phyloP scores from a whole-genome alignment of 1,140 invertebrate genomes.

The Bombus superbus region DNA sequence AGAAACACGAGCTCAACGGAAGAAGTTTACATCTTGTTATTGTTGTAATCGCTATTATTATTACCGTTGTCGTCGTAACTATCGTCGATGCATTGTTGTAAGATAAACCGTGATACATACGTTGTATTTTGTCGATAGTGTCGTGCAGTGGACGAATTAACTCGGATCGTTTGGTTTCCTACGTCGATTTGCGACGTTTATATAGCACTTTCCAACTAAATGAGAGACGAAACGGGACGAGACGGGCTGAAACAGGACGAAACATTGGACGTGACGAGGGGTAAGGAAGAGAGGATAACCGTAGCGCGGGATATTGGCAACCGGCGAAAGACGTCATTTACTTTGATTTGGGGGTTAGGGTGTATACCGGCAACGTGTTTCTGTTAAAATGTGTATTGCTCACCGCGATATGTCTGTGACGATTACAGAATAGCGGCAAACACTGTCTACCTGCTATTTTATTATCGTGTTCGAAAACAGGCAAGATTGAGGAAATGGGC shows the following conservation, averaged over 20 bases:
- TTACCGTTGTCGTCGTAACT: background rate
- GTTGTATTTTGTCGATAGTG: slow-evolving; percentile 41
- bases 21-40: background rate
- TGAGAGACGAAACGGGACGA: background rate
- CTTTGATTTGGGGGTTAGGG: slow-evolving; percentile 31
- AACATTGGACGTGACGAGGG: background rate
- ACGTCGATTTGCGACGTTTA: background rate
- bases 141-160: slow-evolving; percentile 58
- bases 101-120: background rate
- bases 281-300: slow-evolving; percentile 13
- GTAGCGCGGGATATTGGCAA: slow-evolving; percentile 23
- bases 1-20: background rate
- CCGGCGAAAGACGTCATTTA: slow-evolving; percentile 39
- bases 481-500: background rate
- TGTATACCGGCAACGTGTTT: slow-evolving; percentile 31
- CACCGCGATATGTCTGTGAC: background rate
- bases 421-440: background rate
- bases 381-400: slow-evolving; percentile 10
- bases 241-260: background rate
- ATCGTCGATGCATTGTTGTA: slow-evolving; percentile 3
- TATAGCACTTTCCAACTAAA: background rate
- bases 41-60: background rate
- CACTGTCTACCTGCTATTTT: background rate
- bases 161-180: background rate
- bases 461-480: background rate